These are phyloP conservation scores for Battus philenor DNA, from an alignment of 1,140 invertebrate species.

Conservation along the genomic window DNA sequence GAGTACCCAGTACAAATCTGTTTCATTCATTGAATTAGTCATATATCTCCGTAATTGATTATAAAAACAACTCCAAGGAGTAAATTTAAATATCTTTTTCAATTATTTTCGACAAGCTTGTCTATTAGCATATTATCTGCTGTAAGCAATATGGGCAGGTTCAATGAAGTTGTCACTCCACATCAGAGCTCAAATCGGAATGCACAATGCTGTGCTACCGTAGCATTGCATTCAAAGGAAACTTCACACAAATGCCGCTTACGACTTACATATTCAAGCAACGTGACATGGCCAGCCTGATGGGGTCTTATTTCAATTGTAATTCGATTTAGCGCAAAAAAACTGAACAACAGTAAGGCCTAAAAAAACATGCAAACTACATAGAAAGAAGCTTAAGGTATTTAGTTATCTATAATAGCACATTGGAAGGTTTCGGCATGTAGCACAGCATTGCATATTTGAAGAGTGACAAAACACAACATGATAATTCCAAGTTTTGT, in stretches of 20 bases:
- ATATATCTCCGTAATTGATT: no score
- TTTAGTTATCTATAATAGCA: no score
- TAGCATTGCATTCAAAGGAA: slow-evolving; percentile 26
- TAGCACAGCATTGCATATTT: slow-evolving; percentile 56
- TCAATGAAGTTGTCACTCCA: slow-evolving; percentile 1
- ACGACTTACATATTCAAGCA: slow-evolving; percentile 19
- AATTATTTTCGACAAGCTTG: slow-evolving; percentile 6
- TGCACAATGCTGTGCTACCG: slow-evolving; percentile 69
- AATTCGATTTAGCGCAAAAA: no score
- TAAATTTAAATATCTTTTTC: not conserved
- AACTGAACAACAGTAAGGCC: no score
- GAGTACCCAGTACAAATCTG: no score
- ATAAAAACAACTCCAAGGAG: no score
- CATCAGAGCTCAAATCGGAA: slow-evolving; percentile 54
- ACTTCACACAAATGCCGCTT: slow-evolving; percentile 54
- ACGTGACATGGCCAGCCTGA: slow-evolving; percentile 14
- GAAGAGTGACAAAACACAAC: not conserved
- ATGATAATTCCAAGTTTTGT: not conserved
- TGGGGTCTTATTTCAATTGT: slow-evolving; percentile 11
- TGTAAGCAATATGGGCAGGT: slow-evolving; percentile 12
- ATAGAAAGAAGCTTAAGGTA: no score
- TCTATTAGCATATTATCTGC: slow-evolving; percentile 16
- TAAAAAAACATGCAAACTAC: slow-evolving; percentile 14
- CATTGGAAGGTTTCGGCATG: slow-evolving; percentile 16
- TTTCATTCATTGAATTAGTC: no score